These are phyloP conservation scores for Paelopatides confundens DNA, from an alignment of 53 echinoderm and acorn worm species.

Conservation along the genomic window DNA sequence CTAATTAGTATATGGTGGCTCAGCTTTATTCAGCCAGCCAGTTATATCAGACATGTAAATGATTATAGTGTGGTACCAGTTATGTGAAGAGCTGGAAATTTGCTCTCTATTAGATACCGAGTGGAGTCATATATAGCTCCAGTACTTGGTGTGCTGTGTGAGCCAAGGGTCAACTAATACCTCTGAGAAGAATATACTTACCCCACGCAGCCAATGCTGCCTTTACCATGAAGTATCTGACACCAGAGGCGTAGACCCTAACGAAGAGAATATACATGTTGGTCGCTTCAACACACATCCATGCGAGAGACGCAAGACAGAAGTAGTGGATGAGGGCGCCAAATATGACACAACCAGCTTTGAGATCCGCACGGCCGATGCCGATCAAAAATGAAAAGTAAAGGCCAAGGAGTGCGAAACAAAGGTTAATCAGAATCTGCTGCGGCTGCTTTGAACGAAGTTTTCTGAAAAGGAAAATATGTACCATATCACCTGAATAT, in stretches of 20 bases:
- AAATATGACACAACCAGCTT: conserved; percentile 65
- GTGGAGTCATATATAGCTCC: too few relatives aligned
- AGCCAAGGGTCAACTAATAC: too few relatives aligned
- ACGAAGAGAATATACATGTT: neutral
- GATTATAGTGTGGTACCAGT: too few relatives aligned
- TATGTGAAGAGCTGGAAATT: too few relatives aligned
- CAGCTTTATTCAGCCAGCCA: too few relatives aligned
- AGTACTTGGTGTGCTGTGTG: too few relatives aligned
- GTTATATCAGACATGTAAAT: too few relatives aligned
- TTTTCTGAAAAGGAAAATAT: conserved; percentile 60
- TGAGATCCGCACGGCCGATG: conserved; percentile 47
- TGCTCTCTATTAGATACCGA: too few relatives aligned
- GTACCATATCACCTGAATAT: too few relatives aligned
- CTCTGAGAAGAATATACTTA: too few relatives aligned
- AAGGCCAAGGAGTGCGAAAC: conserved; percentile 70
- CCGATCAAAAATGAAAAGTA: conserved; percentile 75
- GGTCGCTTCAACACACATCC: neutral
- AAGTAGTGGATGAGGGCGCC: conserved; percentile 81
- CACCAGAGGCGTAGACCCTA: neutral
- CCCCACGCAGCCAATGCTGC: conserved; percentile 75
- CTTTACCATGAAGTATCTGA: conserved; percentile 39
- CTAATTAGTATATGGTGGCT: too few relatives aligned
- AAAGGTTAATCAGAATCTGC: conserved; percentile 73
- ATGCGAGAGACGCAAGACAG: conserved; percentile 61
- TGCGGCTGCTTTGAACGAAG: conserved; percentile 73